Conservation (phyloP, 2,797 vertebrate species). For the Aphelocoma californica region DNA sequence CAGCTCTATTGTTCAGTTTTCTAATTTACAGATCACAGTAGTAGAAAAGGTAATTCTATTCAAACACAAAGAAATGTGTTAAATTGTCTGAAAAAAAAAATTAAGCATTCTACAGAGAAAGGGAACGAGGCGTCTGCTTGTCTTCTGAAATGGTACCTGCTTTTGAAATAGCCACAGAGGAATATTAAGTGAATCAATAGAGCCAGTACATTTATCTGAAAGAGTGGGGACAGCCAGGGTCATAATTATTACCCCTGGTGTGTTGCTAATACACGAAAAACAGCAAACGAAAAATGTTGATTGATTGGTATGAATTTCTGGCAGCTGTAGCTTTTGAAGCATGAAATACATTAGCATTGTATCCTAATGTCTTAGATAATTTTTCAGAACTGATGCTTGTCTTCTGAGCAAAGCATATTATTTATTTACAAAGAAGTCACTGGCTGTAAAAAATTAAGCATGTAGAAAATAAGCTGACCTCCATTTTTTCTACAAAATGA, state of each 20-base stretch:
- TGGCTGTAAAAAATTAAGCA: constrained; percentile 58
- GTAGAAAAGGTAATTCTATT: constrained; percentile 47
- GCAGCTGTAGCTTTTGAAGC: constrained; percentile 67
- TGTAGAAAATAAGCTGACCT: constrained; percentile 51
- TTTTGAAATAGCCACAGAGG: constrained; percentile 23
- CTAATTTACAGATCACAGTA: constrained; percentile 28
- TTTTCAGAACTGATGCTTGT: constrained; percentile 52
- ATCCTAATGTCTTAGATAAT: constrained; percentile 62
- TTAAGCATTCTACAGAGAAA: neutral
- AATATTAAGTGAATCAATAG: constrained; percentile 49
- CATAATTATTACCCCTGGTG: constrained; percentile 32
- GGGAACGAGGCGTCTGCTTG: neutral
- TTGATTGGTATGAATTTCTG: constrained; percentile 59
- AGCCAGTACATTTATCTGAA: constrained; percentile 31
- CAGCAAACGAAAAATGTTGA: constrained; percentile 40
- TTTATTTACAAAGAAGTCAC: constrained; percentile 60
- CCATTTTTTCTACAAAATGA: neutral
- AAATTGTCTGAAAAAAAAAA: constrained; percentile 23
- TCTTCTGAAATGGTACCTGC: constrained; percentile 43
- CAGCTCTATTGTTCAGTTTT: constrained; percentile 23
- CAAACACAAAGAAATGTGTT: constrained; percentile 32
- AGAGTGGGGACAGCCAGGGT: neutral
- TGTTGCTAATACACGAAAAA: constrained; percentile 41
- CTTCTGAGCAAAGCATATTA: constrained; percentile 46
- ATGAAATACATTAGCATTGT: constrained; percentile 64